Conservation (phyloP, 1,140 invertebrate genomes). For the Drosophila erecta region DNA sequence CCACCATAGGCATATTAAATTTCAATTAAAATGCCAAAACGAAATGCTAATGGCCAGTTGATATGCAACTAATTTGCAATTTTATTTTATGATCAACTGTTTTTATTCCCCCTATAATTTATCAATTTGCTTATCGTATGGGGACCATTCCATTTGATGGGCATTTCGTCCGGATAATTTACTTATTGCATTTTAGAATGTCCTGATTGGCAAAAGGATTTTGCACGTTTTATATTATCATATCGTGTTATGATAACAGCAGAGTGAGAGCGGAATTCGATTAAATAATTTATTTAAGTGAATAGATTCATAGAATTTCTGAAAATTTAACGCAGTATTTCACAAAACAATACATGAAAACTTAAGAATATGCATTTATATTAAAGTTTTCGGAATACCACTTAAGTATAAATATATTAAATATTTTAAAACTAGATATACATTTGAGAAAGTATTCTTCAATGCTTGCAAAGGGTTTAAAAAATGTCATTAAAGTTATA, state of each 20-base stretch:
- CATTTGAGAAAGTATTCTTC: no score
- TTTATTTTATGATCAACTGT: constrained; percentile 34
- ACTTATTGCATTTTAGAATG: constrained; percentile 8
- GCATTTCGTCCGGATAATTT: constrained; percentile 17
- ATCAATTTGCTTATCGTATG: constrained; percentile 36
- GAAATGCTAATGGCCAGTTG: constrained; percentile 52
- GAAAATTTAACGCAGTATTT: background rate
- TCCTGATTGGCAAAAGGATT: background rate
- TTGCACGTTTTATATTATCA: background rate
- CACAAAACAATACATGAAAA: no score
- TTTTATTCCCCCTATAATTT: constrained; percentile 13
- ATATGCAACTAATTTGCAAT: constrained; percentile 65
- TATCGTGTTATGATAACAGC: background rate
- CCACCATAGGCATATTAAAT: constrained; percentile 54
- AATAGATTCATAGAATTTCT: background rate
- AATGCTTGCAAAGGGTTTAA: no score
- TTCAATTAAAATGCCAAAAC: constrained; percentile 63
- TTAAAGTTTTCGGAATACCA: no score
- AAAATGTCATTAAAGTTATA: background rate
- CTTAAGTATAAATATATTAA: no score
- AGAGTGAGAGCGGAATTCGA: background rate
- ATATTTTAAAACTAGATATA: no score
- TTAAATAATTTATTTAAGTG: background rate
- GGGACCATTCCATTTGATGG: background rate
- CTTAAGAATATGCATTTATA: no score